phyloP scores from a whole-genome alignment of 2,888 invertebrate species.

The Torymus texanus region DNA sequence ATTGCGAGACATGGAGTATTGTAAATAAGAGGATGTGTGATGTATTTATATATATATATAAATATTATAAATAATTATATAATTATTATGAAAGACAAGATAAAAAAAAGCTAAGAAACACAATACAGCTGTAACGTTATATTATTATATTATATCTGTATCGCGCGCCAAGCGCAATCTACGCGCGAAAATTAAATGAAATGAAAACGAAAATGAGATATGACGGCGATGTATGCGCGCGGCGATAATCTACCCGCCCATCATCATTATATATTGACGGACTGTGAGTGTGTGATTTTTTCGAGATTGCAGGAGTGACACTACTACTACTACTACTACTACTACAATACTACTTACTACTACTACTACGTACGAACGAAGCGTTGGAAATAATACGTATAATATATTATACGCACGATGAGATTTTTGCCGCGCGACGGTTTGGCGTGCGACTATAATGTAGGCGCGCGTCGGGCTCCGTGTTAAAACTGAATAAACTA shows the following conservation, averaged over 20 bases:
- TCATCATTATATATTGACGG: background rate
- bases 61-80: constrained; percentile 58
- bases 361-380: too few species aligned
- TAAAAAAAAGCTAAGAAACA: constrained; percentile 25
- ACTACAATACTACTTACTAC: too few species aligned
- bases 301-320: too few species aligned
- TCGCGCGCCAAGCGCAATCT: constrained; percentile 7
- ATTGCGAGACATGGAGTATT: constrained; percentile 46
- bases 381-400: too few species aligned
- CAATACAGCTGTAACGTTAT: constrained; percentile 44
- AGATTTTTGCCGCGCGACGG: background rate
- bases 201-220: background rate
- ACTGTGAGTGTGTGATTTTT: constrained; percentile 23
- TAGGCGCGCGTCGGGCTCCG: constrained; percentile 35
- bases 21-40: constrained; percentile 61
- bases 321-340: too few species aligned
- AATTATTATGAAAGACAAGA: constrained; percentile 34
- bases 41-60: constrained; percentile 61
- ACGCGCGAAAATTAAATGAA: constrained; percentile 37
- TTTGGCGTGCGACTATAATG: constrained; percentile 20
- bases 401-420: too few species aligned
- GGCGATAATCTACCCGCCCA: too few species aligned
- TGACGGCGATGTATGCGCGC: too few species aligned
- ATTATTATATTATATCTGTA: constrained; percentile 31
- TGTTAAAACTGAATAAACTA: constrained; percentile 54